Conservation (phyloP, 1,140 invertebrate species). For the Leptonema lineaticorne region DNA sequence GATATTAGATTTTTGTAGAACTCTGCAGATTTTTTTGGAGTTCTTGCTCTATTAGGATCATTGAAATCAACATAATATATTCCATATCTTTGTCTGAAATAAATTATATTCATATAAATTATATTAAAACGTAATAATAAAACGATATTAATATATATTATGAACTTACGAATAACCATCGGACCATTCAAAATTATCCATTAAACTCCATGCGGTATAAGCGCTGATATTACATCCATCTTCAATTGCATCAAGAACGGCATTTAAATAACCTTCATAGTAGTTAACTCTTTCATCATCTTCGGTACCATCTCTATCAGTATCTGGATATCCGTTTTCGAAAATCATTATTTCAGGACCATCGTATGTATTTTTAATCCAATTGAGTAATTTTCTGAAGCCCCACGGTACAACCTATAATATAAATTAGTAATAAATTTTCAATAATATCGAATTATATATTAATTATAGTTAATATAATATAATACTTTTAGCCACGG, state of each 20-base stretch:
- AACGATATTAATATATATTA: background rate
- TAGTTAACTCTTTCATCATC: slow-evolving; percentile 50
- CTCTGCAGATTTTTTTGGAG: slow-evolving; percentile 62
- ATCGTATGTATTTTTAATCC: slow-evolving; percentile 63
- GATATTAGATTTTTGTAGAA: slow-evolving; percentile 46
- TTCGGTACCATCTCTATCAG: slow-evolving; percentile 55
- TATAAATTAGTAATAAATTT: background rate
- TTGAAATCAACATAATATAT: slow-evolving; percentile 68
- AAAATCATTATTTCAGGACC: slow-evolving; percentile 64
- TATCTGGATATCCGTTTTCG: slow-evolving; percentile 68
- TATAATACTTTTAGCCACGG: slow-evolving; percentile 55
- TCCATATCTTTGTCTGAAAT: slow-evolving; percentile 63
- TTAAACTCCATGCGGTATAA: slow-evolving; percentile 69
- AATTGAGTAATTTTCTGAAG: slow-evolving; percentile 62
- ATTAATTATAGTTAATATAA: background rate
- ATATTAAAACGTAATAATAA: background rate
- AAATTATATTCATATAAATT: too few relatives aligned
- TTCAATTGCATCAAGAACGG: slow-evolving; percentile 65
- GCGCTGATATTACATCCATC: slow-evolving; percentile 67
- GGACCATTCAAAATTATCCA: slow-evolving; percentile 75
- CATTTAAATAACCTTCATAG: slow-evolving; percentile 59
- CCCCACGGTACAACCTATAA: slow-evolving; percentile 61
- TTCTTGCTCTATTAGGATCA: slow-evolving; percentile 60
- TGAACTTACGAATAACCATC: slow-evolving; percentile 57
- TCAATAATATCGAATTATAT: background rate